A percentile compares a stretch with the other conserved stretches of the same genome.
These are phyloP conservation scores for Tragelaphus buxtoni DNA, from an alignment of 2,113 vertebrate species.

Conservation along the genomic window DNA sequence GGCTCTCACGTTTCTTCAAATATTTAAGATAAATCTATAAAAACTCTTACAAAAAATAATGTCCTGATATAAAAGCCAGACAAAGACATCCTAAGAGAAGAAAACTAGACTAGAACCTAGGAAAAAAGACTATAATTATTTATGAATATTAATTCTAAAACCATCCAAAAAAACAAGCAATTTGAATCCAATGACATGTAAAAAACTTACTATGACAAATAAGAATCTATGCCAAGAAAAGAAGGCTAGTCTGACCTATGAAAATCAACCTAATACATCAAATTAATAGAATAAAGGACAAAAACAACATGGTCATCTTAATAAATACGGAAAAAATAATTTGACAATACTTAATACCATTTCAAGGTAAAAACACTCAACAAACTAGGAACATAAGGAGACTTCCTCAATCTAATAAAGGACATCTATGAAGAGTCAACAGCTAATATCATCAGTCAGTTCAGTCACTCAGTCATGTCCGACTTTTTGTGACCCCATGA, in stretches of 20 bases:
- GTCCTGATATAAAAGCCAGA: neutral
- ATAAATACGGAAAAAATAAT: neutral
- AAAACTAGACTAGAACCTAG: neutral
- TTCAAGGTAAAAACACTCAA: neutral
- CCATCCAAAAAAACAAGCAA: neutral
- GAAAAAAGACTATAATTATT: neutral
- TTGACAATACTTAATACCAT: neutral
- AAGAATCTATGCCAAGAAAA: neutral
- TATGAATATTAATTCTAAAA: neutral
- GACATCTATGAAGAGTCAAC: neutral
- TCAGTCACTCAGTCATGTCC: no score
- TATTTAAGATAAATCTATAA: neutral
- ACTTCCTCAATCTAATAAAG: neutral
- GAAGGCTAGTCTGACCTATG: neutral
- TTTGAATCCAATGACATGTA: neutral
- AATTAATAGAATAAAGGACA: neutral
- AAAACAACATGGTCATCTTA: neutral
- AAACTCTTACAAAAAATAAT: neutral
- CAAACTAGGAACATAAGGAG: neutral
- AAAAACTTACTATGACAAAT: neutral
- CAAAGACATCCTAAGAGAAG: neutral
- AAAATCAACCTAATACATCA: neutral
- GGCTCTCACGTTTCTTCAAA: neutral
- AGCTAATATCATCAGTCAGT: neutral
- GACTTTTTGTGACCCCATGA: no score